A percentile compares a stretch with the other conserved stretches of the same genome.
phyloP scores from a whole-genome alignment of 1,140 invertebrate species.

The Drosophila equinoxialis region DNA sequence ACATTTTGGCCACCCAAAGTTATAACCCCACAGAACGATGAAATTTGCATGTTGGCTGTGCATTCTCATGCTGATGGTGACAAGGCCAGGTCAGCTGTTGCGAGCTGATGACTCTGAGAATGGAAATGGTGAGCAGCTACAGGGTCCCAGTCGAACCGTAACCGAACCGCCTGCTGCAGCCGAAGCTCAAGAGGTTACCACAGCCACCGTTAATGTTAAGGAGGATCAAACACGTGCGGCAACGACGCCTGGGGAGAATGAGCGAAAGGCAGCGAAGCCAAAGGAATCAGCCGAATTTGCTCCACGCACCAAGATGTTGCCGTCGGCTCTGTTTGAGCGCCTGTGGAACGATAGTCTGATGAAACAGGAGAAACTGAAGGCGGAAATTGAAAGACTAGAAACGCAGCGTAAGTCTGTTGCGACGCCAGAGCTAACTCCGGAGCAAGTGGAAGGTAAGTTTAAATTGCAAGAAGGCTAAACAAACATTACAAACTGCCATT shows the following conservation, averaged over 20 bases:
- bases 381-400: conserved; percentile 66
- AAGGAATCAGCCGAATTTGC: conserved; percentile 52
- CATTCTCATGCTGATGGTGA: conserved; percentile 46
- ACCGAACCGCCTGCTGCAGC: conserved; percentile 10
- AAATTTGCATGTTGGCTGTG: conserved; percentile 40
- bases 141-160: conserved; percentile 45
- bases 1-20: conserved; percentile 13
- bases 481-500: neutral
- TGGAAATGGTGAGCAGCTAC: conserved; percentile 29
- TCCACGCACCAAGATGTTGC: conserved; percentile 58
- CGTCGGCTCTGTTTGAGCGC: conserved; percentile 63
- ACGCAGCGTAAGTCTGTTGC: conserved; percentile 16
- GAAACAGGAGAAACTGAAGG: conserved; percentile 65
- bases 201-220: conserved; percentile 32
- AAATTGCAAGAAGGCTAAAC: neutral
- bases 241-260: conserved; percentile 43
- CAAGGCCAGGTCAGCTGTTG: conserved; percentile 37
- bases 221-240: conserved; percentile 21
- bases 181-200: conserved; percentile 51
- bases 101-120: conserved; percentile 34
- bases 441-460: conserved; percentile 68
- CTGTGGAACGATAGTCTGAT: conserved; percentile 64
- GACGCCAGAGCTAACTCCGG: conserved; percentile 42
- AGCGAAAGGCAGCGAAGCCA: conserved; percentile 59
- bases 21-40: conserved; percentile 40